phyloP scores from a whole-genome alignment of 2,113 vertebrate genomes.

The Heterotis niloticus region DNA sequence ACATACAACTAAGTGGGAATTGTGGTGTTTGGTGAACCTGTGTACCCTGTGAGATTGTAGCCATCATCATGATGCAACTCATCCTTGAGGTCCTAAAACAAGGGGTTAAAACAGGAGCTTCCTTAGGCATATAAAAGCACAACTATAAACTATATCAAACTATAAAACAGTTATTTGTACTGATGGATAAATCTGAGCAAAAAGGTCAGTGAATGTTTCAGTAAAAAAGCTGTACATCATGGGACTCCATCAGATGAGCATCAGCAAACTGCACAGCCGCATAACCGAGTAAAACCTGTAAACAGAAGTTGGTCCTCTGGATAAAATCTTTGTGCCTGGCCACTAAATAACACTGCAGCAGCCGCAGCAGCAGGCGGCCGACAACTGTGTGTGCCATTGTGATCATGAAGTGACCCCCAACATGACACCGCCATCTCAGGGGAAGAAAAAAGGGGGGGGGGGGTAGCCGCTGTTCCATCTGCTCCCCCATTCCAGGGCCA shows the following conservation, averaged over 20 bases:
- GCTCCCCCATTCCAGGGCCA: constrained; percentile 34
- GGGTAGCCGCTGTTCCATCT: constrained; percentile 50
- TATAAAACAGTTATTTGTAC: background rate
- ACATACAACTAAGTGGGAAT: no score
- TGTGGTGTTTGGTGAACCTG: no score
- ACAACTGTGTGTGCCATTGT: constrained; percentile 6
- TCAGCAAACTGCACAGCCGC: background rate
- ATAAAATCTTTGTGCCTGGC: background rate
- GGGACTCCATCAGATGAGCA: background rate
- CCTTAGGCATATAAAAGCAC: background rate
- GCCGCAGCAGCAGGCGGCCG: background rate
- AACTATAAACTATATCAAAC: no score
- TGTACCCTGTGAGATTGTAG: background rate
- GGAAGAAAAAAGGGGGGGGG: constrained; percentile 35
- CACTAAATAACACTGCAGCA: background rate
- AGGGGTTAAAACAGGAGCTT: no score
- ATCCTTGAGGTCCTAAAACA: no score
- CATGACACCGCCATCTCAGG: constrained; percentile 23
- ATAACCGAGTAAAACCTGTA: background rate
- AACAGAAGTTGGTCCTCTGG: background rate
- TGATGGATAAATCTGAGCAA: background rate
- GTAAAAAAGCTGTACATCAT: no score
- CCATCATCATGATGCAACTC: no score
- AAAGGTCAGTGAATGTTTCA: background rate
- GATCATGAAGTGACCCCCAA: constrained; percentile 13